Base-by-base conservation (phyloP, 2,797 vertebrate species). In the Microctenopoma lineatum region DNA sequence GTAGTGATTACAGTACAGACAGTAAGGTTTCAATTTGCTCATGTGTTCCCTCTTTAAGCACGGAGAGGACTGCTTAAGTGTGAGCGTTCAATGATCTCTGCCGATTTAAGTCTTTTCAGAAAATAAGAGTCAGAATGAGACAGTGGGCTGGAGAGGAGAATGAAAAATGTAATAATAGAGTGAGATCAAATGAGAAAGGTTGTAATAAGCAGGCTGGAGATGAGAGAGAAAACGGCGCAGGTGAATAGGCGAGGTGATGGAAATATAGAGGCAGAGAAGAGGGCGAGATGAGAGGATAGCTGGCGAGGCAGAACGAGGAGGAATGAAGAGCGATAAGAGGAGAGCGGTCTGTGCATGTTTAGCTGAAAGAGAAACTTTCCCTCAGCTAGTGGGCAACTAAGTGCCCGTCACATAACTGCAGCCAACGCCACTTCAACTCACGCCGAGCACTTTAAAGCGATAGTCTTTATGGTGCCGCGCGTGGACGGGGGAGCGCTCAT, bases 271-370 rank as follows among this genome's bases (percentile, higher is more conserved):
- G 69, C 66, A 67, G 46, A 75, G 58, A 65, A 44, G 52, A 57
- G 36, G 62, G 57, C 67, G 52, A 83, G 77, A 80, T 66, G 79
- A 84, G 67, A 80, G 59, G 75, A 89, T 71, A 86, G 66, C 66
- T 54, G 13, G 64, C 5, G 50, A 80, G 73, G 82, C 45, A 29
- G 74, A 85, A 85, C 50, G 1, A 73, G 72, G 39, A 66, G 67
- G 83, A 86, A 84, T 77, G 63, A 58, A 68, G 65, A 29, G 59
- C 70, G 83, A 90, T 81, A 78, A 87, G 62, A 73, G 61, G 48
- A 81, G 74, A 76, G 53, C 48, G 48, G 75, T 77, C 72, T 70
- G 71, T 73, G 84, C 87, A 86, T 79, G 75, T 85, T 87, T 60
- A 72, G 75, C 74, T 54, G 64, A 83, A 80, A 74, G 65, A 55